phyloP scores from a whole-genome alignment of 1,140 invertebrate genomes.

The Drosophila kepulauana region DNA sequence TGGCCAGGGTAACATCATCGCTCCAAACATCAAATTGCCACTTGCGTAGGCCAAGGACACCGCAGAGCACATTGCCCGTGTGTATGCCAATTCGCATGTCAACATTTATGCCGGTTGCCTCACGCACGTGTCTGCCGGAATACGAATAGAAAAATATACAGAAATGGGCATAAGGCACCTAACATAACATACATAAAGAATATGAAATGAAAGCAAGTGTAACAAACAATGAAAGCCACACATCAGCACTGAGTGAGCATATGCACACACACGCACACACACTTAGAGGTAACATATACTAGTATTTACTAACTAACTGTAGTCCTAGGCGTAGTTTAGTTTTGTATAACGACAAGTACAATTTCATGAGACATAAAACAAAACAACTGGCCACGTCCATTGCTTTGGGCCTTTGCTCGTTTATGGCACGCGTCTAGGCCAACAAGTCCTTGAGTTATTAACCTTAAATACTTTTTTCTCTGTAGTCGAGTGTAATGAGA shows the following conservation, averaged over 20 bases:
- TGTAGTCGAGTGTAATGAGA: constrained; percentile 8
- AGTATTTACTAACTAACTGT: constrained; percentile 46
- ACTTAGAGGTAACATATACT: constrained; percentile 15
- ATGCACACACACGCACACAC: constrained; percentile 22
- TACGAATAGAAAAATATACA: background rate
- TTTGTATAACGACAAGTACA: constrained; percentile 58
- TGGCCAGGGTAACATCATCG: constrained; percentile 98
- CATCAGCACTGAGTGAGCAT: constrained; percentile 39
- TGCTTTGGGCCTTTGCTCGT: constrained; percentile 14
- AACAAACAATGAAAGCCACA: constrained; percentile 57
- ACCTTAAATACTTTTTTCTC: constrained; percentile 57
- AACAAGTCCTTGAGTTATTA: constrained; percentile 77
- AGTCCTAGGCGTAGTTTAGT: constrained; percentile 22
- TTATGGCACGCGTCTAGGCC: constrained; percentile 26
- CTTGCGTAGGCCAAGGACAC: constrained; percentile 97
- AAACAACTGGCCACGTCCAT: constrained; percentile 45
- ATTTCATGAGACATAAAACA: constrained; percentile 77
- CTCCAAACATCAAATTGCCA: constrained; percentile 99
- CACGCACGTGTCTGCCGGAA: constrained; percentile 91
- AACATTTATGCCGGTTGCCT: constrained; percentile 95
- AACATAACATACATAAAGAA: background rate
- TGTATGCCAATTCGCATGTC: constrained; percentile 98
- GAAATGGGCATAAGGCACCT: too few relatives aligned
- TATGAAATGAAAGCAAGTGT: constrained; percentile 23
- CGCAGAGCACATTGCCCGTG: constrained; percentile 96